phyloP scores from a whole-genome alignment of 2,113 vertebrate genomes.

The Mastomys coucha region DNA sequence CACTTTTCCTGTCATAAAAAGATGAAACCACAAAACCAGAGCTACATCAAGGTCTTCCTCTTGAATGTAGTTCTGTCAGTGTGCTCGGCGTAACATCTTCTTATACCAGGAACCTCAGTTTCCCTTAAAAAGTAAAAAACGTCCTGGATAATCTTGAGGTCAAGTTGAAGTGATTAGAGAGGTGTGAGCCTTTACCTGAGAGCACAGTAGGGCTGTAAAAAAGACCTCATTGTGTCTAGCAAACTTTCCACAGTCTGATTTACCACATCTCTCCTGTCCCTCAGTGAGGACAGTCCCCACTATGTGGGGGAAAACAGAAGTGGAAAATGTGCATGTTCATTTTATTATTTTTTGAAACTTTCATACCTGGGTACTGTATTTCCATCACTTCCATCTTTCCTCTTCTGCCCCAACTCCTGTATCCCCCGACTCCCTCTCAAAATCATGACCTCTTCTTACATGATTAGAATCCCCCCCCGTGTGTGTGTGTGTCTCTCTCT shows the following conservation, averaged over 20 bases:
- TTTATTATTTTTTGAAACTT: not conserved
- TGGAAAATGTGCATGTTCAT: not conserved
- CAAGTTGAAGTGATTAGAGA: not conserved
- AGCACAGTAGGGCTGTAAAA: not conserved
- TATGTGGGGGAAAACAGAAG: not conserved
- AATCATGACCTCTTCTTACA: not conserved
- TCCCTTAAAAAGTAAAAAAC: conserved; percentile 19
- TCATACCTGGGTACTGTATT: not conserved
- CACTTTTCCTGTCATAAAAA: not conserved
- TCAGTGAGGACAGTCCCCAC: not conserved
- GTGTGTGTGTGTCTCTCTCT: too few species aligned
- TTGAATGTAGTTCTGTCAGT: not conserved
- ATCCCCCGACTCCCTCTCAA: not conserved
- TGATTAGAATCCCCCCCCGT: too few species aligned
- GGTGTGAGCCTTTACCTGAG: not conserved
- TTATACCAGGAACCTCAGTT: not conserved
- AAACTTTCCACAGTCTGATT: not conserved
- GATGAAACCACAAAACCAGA: not conserved
- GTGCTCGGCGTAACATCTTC: not conserved
- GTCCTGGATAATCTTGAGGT: conserved; percentile 37
- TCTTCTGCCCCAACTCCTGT: not conserved
- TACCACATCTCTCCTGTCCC: not conserved
- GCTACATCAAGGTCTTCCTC: not conserved
- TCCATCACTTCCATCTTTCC: not conserved
- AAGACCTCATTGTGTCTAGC: not conserved